Percentiles rank a stretch among this genome's conserved stretches.
Evolutionary conservation across 2,888 invertebrate species (phyloP).

Genomic region (Harpalus rubripes): DNA sequence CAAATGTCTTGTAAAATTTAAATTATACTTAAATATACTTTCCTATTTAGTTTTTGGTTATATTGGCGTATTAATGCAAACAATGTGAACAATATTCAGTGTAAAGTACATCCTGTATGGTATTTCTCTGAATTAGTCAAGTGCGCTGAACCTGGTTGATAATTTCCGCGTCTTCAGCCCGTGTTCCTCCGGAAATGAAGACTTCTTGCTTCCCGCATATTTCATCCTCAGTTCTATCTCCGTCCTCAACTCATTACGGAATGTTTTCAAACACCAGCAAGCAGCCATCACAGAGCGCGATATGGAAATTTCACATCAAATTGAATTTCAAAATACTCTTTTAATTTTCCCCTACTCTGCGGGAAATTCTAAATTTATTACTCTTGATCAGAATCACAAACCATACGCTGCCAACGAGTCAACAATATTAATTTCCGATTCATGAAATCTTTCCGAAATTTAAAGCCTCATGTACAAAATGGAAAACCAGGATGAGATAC

Average conservation of each 20-base stretch:
- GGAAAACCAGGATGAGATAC: not conserved
- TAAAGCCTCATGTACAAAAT: not conserved
- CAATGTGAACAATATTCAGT: slow-evolving; percentile 24
- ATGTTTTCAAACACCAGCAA: slow-evolving; percentile 46
- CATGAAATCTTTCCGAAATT: not conserved
- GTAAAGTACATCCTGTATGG: slow-evolving; percentile 24
- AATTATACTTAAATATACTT: no score
- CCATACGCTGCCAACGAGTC: not conserved
- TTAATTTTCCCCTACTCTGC: slow-evolving; percentile 53
- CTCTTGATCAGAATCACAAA: slow-evolving; percentile 31
- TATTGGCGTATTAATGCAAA: not conserved
- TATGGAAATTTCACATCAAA: slow-evolving; percentile 62
- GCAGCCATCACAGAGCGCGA: slow-evolving; percentile 35
- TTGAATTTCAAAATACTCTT: slow-evolving; percentile 61
- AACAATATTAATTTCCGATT: slow-evolving; percentile 1
- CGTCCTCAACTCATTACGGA: slow-evolving; percentile 40
- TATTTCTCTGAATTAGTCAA: slow-evolving; percentile 52
- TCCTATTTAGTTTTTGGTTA: not conserved
- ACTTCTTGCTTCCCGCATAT: slow-evolving; percentile 58
- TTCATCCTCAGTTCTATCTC: slow-evolving; percentile 19
- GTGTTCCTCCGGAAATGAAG: slow-evolving; percentile 58
- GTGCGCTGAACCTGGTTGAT: slow-evolving; percentile 23
- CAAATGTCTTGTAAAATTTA: no score
- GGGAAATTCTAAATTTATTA: slow-evolving; percentile 60
- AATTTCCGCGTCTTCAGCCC: slow-evolving; percentile 57